These are phyloP conservation scores for Drosophila fungiperda DNA, from an alignment of 2,888 invertebrate genomes.

Conservation along the genomic window DNA sequence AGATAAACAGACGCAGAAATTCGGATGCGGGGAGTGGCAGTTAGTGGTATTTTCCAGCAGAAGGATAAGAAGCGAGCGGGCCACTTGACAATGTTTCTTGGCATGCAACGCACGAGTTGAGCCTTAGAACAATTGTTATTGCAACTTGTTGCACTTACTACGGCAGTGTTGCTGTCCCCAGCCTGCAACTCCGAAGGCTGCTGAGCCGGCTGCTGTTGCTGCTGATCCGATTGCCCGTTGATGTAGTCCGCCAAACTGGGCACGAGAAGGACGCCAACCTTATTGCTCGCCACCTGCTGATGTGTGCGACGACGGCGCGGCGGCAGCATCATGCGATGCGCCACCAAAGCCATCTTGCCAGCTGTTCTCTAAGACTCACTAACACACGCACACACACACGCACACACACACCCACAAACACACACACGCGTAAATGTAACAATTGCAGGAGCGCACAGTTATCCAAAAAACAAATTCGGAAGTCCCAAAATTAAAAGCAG, in stretches of 20 bases:
- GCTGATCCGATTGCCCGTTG: conserved; percentile 37
- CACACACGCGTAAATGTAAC: neutral
- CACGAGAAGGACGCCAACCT: conserved; percentile 77
- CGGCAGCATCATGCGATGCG: conserved; percentile 82
- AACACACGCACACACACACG: neutral
- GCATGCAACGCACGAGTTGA: conserved; percentile 23
- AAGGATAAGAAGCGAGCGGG: neutral
- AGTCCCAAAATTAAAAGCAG: conserved; percentile 25
- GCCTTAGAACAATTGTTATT: conserved; percentile 8
- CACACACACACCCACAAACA: neutral
- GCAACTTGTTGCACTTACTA: conserved; percentile 78
- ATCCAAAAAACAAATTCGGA: neutral
- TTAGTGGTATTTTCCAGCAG: neutral
- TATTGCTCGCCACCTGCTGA: conserved; percentile 71
- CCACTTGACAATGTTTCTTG: neutral
- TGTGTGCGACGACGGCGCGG: conserved; percentile 62
- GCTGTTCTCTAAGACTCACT: neutral
- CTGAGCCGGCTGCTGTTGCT: conserved; percentile 23
- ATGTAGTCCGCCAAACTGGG: conserved; percentile 71
- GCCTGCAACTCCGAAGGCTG: conserved; percentile 34
- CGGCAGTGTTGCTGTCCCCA: conserved; percentile 34
- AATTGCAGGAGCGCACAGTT: neutral
- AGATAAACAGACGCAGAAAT: conserved; percentile 31
- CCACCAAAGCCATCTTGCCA: conserved; percentile 76
- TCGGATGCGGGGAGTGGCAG: neutral